phyloP scores from a whole-genome alignment of 2,113 vertebrate species.

The Amblyopsis rosae region DNA sequence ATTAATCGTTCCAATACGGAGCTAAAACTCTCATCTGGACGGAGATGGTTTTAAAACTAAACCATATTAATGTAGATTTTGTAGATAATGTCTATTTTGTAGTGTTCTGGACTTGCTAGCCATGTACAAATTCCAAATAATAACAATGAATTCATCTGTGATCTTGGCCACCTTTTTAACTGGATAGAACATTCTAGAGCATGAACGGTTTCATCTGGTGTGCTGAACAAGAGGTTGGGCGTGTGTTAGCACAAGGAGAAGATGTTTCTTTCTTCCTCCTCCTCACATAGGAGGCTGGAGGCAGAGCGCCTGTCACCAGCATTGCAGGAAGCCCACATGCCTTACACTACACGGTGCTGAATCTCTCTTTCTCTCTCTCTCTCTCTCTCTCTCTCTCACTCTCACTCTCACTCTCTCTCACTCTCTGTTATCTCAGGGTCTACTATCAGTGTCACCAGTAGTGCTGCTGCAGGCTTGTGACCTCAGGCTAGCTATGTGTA shows the following conservation, averaged over 20 bases:
- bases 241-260: conserved; percentile 2
- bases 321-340: conserved; percentile 62
- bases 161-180: background rate
- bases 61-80: no score
- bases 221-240: background rate
- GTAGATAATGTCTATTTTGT: no score
- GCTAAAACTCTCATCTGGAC: no score
- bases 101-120: background rate
- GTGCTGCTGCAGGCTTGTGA: conserved; percentile 30
- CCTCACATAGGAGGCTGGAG: conserved; percentile 39
- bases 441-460: conserved; percentile 36
- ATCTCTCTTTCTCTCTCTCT: conserved; percentile 21
- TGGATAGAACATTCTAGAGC: no score
- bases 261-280: conserved; percentile 39
- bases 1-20: no score
- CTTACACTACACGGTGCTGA: conserved; percentile 46
- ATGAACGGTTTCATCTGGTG: no score
- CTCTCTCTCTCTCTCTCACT: conserved; percentile 24
- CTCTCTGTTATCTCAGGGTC: conserved; percentile 26
- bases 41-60: no score
- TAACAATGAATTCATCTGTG: background rate
- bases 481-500: background rate
- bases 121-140: background rate
- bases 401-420: no score
- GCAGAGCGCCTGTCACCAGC: conserved; percentile 56